Conservation (phyloP, 2,113 vertebrate genomes). For the Pungitius pungitius region DNA sequence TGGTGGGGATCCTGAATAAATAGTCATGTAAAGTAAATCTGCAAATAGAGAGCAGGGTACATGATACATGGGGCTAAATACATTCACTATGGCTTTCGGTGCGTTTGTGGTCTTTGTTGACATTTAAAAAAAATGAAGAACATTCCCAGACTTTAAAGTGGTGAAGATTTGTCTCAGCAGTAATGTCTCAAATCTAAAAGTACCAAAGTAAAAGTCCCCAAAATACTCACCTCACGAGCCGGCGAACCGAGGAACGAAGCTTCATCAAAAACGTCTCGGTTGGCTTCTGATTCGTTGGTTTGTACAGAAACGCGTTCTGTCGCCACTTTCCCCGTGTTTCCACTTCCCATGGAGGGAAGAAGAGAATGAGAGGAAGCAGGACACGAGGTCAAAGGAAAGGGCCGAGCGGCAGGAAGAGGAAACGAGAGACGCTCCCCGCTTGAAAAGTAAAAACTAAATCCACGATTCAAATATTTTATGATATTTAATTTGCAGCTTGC, state of each 20-base stretch:
- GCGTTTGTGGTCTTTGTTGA: too few relatives aligned
- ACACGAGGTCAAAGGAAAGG: constrained; percentile 38
- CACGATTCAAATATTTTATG: background rate
- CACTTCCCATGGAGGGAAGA: background rate
- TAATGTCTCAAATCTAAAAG: background rate
- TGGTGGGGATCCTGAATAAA: background rate
- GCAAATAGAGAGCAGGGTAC: background rate
- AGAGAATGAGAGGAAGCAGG: constrained; percentile 58
- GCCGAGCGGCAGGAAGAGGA: constrained; percentile 17
- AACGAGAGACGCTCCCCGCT: background rate
- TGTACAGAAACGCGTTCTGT: background rate
- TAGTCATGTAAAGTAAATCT: background rate
- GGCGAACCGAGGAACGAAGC: background rate
- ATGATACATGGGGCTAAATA: background rate
- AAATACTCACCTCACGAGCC: constrained; percentile 10
- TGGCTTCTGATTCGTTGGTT: background rate
- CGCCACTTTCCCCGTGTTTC: constrained; percentile 15
- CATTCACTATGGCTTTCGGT: background rate
- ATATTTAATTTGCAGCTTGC: background rate
- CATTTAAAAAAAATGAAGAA: background rate
- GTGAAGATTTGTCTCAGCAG: background rate
- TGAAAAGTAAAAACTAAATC: background rate
- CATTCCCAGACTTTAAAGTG: background rate
- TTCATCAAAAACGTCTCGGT: background rate
- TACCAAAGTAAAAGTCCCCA: background rate